Base-by-base conservation (phyloP, 2,797 vertebrate genomes). In the Sylvia borin region DNA sequence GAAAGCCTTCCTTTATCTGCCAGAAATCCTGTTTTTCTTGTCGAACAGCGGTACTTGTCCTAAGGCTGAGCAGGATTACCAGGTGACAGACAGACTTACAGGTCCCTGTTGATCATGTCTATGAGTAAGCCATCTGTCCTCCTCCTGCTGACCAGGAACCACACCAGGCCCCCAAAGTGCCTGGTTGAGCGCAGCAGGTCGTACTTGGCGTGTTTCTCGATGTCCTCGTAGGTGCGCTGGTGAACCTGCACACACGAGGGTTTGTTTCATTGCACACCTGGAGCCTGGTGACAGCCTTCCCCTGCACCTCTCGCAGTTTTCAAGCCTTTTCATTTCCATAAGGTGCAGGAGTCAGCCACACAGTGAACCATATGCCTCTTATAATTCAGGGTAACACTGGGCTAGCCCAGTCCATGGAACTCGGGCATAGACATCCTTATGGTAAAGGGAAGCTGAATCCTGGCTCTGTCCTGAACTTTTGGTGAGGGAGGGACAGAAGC, bases 121-220 rank as follows among this genome's bases (percentile, higher is more conserved):
- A 98, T 97, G 14, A 99, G 88, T n/a, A 99, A 98, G 50, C 99
- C 98, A 58, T 99, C 99, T 4, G 98, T 97, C 92, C 96, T 98
- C 82, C 97, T 98, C 36, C 96, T 96, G 50, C 95, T 98, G 80
- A 98, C 94, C 81, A 99, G 97, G 92, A 99, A 98, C 99, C 99
- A 99, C 20, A 97, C 98, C 98, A 99, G 97, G 62, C 99, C 99
- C 50, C 99, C 99, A 4, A 99, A 99, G 95, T 99, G 99, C 32
- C 99, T 97, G 4, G 99, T 99, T 73, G 99, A 99, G 72, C 98
- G 98, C 67, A 99, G 97, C 65, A 99, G 97, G 36, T 99, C 97
- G 0, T 99, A 99, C 74, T 99, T 99, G 38, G 94, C 97, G 1
- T 98, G 96, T 75, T 98, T 98, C 22, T 99, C 99, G 75, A 99